Percentiles rank a stretch among this genome's conserved stretches.
phyloP scores from a whole-genome alignment of 2,888 invertebrate genomes.

The Drosophila imparisetae region DNA sequence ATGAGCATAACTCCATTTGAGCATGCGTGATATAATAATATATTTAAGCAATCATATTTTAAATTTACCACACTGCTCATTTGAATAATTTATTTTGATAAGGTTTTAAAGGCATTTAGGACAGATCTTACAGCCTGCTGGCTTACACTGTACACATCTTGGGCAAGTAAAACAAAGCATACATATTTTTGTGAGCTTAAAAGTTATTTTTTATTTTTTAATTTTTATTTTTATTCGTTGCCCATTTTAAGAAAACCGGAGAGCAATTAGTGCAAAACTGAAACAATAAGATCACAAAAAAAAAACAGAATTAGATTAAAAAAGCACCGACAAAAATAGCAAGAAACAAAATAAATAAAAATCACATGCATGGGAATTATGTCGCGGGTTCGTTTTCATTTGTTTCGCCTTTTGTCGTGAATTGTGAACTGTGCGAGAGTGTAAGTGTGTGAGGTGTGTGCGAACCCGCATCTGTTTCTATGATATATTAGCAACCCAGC shows the following conservation, averaged over 20 bases:
- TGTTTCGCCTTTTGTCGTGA: conserved; percentile 54
- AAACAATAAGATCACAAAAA: conserved; percentile 70
- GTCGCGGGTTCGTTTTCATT: conserved; percentile 55
- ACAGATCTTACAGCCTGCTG: neutral
- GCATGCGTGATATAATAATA: neutral
- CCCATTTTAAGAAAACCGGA: conserved; percentile 40
- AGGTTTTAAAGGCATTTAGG: neutral
- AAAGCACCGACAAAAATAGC: conserved; percentile 34
- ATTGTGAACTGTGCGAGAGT: conserved; percentile 37
- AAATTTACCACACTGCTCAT: neutral
- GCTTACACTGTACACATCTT: conserved; percentile 23
- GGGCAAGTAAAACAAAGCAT: conserved; percentile 59
- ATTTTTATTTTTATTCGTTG: conserved; percentile 15
- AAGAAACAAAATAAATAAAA: conserved; percentile 40
- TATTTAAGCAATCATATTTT: neutral
- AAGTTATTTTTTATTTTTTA: conserved; percentile 12
- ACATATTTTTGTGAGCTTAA: conserved; percentile 61
- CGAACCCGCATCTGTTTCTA: conserved; percentile 41
- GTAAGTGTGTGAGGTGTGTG: conserved; percentile 44
- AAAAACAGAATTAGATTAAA: conserved; percentile 36
- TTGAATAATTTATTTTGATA: neutral
- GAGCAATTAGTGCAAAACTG: conserved; percentile 68
- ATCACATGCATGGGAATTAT: conserved; percentile 67
- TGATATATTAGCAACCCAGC: conserved; percentile 40
- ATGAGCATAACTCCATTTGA: neutral